Evolutionary conservation across 2,797 vertebrate genomes (phyloP).

Genomic region (Hephaestus fuliginosus): DNA sequence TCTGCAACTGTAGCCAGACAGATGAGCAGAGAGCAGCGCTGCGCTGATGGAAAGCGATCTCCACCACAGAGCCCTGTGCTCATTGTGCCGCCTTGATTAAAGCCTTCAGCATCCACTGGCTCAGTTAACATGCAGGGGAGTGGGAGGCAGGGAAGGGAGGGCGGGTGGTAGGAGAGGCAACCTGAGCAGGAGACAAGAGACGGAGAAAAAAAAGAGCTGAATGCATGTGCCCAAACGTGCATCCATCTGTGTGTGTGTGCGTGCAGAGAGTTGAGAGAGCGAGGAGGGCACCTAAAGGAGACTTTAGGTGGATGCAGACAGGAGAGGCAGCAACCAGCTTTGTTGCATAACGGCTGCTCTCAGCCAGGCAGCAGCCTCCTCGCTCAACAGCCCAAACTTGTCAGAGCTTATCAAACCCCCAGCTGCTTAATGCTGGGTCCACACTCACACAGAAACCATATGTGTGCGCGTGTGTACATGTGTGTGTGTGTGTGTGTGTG

Average conservation of each 20-base stretch:
- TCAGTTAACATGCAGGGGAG: conserved; percentile 67
- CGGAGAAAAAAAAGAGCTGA: conserved; percentile 23
- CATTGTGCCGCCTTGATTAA: conserved; percentile 65
- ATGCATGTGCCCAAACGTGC: conserved; percentile 36
- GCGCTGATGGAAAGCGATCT: conserved; percentile 53
- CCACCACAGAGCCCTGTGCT: conserved; percentile 37
- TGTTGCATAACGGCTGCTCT: conserved; percentile 47
- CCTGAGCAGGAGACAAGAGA: conserved; percentile 56
- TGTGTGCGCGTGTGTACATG: background rate
- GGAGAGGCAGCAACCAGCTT: conserved; percentile 33
- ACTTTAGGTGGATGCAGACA: conserved; percentile 40
- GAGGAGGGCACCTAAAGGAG: conserved; percentile 40
- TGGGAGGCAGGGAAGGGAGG: background rate
- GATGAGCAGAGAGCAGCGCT: conserved; percentile 38
- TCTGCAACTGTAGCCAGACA: conserved; percentile 35
- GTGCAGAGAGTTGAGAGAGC: background rate
- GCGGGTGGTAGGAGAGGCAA: conserved; percentile 20
- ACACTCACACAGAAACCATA: conserved; percentile 5
- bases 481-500: background rate
- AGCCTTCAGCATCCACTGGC: conserved; percentile 62
- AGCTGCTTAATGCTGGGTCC: conserved; percentile 26
- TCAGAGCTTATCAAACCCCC: conserved; percentile 53
- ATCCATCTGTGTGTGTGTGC: conserved; percentile 1
- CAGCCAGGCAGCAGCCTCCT: conserved; percentile 37
- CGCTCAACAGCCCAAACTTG: conserved; percentile 40